These are phyloP conservation scores for Benitochromis conjunctus DNA, from an alignment of 2,113 vertebrate genomes.

Conservation along the genomic window DNA sequence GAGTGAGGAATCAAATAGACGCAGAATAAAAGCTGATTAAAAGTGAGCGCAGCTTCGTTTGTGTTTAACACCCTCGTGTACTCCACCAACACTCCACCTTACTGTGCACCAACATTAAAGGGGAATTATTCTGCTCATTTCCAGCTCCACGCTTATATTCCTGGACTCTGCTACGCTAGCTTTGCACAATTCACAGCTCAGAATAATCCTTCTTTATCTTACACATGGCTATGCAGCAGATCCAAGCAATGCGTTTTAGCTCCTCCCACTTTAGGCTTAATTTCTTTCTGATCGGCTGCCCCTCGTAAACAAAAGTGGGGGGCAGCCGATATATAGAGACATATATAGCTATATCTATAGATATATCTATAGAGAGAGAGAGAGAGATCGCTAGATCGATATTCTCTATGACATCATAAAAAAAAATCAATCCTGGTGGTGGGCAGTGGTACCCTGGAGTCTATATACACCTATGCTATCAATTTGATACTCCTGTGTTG, in stretches of 20 bases:
- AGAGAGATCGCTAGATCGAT: too few relatives aligned
- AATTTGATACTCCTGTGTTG: neutral
- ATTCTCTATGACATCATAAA: neutral
- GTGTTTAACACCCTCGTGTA: too few relatives aligned
- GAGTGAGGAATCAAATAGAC: neutral
- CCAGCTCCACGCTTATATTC: rapidly evolving
- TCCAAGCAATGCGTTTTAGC: rapidly evolving
- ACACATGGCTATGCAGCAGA: neutral
- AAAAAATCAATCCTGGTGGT: rapidly evolving
- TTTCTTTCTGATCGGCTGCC: too few relatives aligned
- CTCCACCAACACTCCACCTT: too few relatives aligned
- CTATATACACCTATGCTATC: neutral
- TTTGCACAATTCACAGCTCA: neutral
- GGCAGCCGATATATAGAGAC: too few relatives aligned
- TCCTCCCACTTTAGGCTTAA: neutral
- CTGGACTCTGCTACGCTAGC: neutral
- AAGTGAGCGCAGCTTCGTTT: neutral
- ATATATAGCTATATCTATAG: too few relatives aligned
- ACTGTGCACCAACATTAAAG: neutral
- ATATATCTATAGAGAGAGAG: too few relatives aligned
- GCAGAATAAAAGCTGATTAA: neutral
- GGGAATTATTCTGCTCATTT: neutral
- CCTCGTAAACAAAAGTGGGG: too few relatives aligned
- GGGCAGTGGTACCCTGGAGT: rapidly evolving
- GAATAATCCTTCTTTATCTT: neutral